These are phyloP conservation scores for Bursaphelenchus mucronatus DNA, from an alignment of 1,140 invertebrate genomes.

Conservation along the genomic window DNA sequence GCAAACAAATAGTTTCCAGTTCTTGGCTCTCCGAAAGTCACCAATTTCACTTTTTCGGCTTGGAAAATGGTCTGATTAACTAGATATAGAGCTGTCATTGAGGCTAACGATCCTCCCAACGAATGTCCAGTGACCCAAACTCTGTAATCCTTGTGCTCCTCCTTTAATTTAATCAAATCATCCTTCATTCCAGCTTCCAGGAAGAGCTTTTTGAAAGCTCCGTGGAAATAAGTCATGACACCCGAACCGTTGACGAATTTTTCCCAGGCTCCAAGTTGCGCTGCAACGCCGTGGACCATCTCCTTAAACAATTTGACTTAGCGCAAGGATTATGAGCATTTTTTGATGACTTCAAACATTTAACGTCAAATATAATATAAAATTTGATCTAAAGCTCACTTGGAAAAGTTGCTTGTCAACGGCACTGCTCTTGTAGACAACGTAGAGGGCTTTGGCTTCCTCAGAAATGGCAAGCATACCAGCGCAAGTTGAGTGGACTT, in stretches of 20 bases:
- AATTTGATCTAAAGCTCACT: conserved; percentile 13
- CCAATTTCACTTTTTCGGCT: conserved; percentile 47
- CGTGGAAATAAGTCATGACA: conserved; percentile 59
- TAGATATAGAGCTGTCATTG: conserved; percentile 58
- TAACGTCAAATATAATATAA: neutral
- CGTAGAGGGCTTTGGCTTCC: conserved; percentile 58
- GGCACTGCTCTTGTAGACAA: conserved; percentile 54
- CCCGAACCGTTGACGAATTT: conserved; percentile 58
- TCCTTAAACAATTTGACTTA: conserved; percentile 40
- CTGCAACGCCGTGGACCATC: conserved; percentile 58
- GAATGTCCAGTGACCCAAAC: conserved; percentile 58
- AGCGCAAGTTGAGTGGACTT: conserved; percentile 50
- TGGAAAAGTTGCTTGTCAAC: conserved; percentile 55
- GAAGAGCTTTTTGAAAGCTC: conserved; percentile 52
- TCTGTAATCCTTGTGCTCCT: conserved; percentile 52
- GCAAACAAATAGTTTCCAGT: conserved; percentile 58
- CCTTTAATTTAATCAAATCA: conserved; percentile 49
- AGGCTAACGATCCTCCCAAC: conserved; percentile 55
- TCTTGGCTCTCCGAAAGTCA: conserved; percentile 58
- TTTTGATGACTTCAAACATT: neutral
- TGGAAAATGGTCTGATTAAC: conserved; percentile 55
- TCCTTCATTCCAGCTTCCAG: conserved; percentile 58
- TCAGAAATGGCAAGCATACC: conserved; percentile 60
- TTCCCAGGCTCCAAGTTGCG: conserved; percentile 60
- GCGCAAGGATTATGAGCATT: neutral